Evolutionary conservation across 2,113 vertebrate species (phyloP).

Genomic region (Podarcis raffonei): DNA sequence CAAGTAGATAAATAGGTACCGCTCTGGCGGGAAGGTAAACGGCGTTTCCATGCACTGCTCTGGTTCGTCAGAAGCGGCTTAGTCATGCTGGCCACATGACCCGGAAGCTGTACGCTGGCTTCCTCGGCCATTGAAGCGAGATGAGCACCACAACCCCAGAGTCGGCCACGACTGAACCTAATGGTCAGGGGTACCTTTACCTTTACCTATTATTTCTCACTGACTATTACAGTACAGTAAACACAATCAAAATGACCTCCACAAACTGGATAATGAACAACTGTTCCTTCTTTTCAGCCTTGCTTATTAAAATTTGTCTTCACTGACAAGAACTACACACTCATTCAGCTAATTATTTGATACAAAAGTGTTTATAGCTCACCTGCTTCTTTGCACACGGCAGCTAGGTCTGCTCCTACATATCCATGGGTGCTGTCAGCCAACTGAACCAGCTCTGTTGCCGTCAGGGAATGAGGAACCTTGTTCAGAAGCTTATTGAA

Average conservation of each 20-base stretch:
- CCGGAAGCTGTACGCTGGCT: too few species aligned
- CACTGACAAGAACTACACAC: background rate
- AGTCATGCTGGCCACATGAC: too few species aligned
- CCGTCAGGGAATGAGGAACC: constrained; percentile 77
- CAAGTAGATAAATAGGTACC: too few species aligned
- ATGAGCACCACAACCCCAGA: too few species aligned
- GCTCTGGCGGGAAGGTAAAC: too few species aligned
- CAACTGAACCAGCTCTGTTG: constrained; percentile 78
- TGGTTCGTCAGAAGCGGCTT: too few species aligned
- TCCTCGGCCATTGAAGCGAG: too few species aligned
- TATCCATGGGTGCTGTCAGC: constrained; percentile 89
- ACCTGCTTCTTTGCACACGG: constrained; percentile 95
- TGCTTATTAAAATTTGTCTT: background rate
- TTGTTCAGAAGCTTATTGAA: constrained; percentile 82
- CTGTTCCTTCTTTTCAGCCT: background rate
- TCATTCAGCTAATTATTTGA: background rate
- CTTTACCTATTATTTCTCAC: too few species aligned
- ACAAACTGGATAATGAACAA: background rate
- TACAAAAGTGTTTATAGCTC: constrained; percentile 51
- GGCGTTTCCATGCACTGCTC: too few species aligned
- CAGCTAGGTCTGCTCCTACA: constrained; percentile 92
- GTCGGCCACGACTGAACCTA: too few species aligned
- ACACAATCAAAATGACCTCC: background rate
- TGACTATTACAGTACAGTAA: background rate
- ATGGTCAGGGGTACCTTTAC: too few species aligned